phyloP scores from a whole-genome alignment of 2,888 invertebrate species.

The Iselma pallidipennis region DNA sequence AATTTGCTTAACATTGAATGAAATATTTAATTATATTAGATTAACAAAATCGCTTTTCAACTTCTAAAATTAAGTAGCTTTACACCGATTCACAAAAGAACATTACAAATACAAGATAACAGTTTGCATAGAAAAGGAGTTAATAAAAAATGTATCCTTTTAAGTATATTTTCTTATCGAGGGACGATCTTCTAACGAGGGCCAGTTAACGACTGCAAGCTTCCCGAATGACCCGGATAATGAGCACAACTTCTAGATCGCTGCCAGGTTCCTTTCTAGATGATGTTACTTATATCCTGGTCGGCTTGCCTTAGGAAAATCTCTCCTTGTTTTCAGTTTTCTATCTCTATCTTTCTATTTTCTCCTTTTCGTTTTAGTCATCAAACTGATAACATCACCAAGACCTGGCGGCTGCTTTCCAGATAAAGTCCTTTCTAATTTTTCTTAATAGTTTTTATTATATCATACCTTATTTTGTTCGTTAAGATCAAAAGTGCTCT shows the following conservation, averaged over 20 bases:
- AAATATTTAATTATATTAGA: constrained; percentile 1
- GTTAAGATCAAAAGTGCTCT: no score
- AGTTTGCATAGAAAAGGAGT: constrained; percentile 33
- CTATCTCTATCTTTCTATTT: background rate
- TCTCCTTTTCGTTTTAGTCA: constrained; percentile 12
- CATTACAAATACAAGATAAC: constrained; percentile 17
- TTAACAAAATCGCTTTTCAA: background rate
- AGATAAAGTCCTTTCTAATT: constrained; percentile 35
- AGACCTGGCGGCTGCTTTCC: constrained; percentile 26
- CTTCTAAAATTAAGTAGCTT: background rate
- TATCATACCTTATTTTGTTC: background rate
- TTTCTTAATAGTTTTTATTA: constrained; percentile 36
- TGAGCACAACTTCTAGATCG: constrained; percentile 35
- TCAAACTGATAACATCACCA: constrained; percentile 39
- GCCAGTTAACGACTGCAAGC: constrained; percentile 39
- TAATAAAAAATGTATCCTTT: constrained; percentile 35
- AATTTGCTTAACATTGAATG: no score
- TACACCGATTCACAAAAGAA: constrained; percentile 5
- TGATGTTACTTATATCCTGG: constrained; percentile 34
- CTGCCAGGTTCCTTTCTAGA: constrained; percentile 28
- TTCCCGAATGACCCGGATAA: constrained; percentile 41
- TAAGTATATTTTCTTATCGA: constrained; percentile 37
- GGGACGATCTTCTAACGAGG: constrained; percentile 37
- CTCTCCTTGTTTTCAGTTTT: no score
- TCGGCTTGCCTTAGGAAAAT: constrained; percentile 33